A percentile compares a stretch with the other conserved stretches of the same genome.
Conservation (phyloP, 2,113 vertebrate genomes). For the Cynoglossus semilaevis region DNA sequence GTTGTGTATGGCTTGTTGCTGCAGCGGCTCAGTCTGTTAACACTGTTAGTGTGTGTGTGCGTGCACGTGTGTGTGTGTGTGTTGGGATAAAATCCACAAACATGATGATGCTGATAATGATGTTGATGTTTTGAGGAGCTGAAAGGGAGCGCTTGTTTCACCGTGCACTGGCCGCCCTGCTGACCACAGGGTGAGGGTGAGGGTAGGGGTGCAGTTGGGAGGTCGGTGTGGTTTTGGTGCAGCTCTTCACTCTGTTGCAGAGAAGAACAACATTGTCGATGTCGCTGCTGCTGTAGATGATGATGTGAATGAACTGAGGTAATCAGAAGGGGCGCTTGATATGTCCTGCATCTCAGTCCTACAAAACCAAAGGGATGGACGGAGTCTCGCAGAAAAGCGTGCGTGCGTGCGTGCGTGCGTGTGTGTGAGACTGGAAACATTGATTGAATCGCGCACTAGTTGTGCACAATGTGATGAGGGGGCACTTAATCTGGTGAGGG, state of each 20-base stretch:
- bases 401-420: too few species aligned
- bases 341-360: not conserved
- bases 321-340: not conserved
- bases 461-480: too few species aligned
- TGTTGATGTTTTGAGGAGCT: not conserved
- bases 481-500: too few species aligned
- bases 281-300: too few species aligned
- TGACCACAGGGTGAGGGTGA: too few species aligned
- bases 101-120: constrained; percentile 11
- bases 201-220: not conserved
- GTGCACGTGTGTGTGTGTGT: not conserved
- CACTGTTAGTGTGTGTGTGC: not conserved
- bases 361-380: too few species aligned
- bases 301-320: not conserved
- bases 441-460: too few species aligned
- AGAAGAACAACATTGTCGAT: not conserved
- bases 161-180: not conserved
- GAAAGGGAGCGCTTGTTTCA: constrained; percentile 10
- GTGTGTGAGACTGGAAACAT: too few species aligned
- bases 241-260: not conserved
- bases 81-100: too few species aligned
- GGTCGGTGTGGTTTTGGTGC: not conserved
- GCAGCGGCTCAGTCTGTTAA: too few species aligned
- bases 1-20: too few species aligned
- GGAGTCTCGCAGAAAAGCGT: too few species aligned